phyloP scores from a whole-genome alignment of 2,797 vertebrate species.

The Odontamblyopus lacepedii region DNA sequence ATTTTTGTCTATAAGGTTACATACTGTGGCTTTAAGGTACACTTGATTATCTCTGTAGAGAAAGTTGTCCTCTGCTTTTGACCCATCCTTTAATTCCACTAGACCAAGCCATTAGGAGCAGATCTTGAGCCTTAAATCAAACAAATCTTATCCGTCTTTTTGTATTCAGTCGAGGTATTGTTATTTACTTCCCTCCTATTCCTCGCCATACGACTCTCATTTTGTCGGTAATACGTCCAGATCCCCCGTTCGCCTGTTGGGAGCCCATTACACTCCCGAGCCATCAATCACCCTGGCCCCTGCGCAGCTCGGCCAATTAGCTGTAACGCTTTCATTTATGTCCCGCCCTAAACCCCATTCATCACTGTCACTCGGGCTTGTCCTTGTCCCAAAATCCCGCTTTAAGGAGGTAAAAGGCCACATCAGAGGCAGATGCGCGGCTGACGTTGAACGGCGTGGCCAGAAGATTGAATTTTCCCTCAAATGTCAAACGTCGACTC shows the following conservation, averaged over 20 bases:
- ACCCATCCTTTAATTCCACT: too few relatives aligned
- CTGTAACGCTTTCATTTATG: slow-evolving; percentile 75
- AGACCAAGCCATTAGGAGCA: too few relatives aligned
- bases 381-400: slow-evolving; percentile 56
- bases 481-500: slow-evolving; percentile 35
- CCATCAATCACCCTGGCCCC: slow-evolving; percentile 67
- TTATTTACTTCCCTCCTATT: background rate
- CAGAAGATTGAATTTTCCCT: slow-evolving; percentile 45
- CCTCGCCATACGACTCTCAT: slow-evolving; percentile 17
- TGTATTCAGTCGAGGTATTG: too few relatives aligned
- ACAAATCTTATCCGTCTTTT: too few relatives aligned
- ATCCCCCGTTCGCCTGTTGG: slow-evolving; percentile 19
- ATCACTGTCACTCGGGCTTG: slow-evolving; percentile 58
- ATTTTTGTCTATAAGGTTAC: too few relatives aligned
- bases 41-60: too few relatives aligned
- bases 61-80: too few relatives aligned
- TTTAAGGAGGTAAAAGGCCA: slow-evolving; percentile 50
- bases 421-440: slow-evolving; percentile 13
- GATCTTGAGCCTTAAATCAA: too few relatives aligned
- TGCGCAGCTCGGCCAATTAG: slow-evolving; percentile 73
- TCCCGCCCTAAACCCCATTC: slow-evolving; percentile 63
- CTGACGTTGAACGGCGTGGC: background rate
- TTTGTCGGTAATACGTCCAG: slow-evolving; percentile 24
- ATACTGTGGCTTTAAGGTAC: too few relatives aligned
- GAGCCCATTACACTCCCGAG: slow-evolving; percentile 34